Base-by-base conservation (phyloP, 2,888 invertebrate species). In the Brenthis ino region DNA sequence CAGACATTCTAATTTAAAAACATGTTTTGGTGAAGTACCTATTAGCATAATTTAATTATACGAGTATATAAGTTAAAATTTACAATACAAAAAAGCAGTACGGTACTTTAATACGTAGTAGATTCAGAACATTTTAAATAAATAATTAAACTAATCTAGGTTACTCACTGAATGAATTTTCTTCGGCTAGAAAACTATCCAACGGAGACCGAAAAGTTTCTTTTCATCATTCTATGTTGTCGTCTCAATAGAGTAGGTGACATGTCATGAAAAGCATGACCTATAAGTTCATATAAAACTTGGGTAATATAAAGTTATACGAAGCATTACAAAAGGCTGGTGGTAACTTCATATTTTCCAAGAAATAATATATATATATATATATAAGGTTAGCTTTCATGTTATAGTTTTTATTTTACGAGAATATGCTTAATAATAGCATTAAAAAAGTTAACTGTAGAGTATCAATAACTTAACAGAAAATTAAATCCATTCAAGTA, bases 261-360 rank as follows among this genome's bases (percentile, higher is more conserved):
- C 58, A 50, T 16, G 48, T 37, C 54, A 54, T 60, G 60, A 66
- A 66, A 66, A 55, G 60, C 48, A 54, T 60, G 66, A 66, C 66
- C 66, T 60, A 60, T 57, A 65, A 60, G 50, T 50, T 60, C 60
- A 60, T 60, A 50, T 66, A 50, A 66, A 60, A 66, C 66, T 66
- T 55, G 60, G 58, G 33, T 47, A 51, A 66, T 58, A 66, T 58
- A 43, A 65, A 57, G 50, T 51, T 50, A 57, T 65, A 53, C 43
- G 54, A 58, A 33, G 33, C 33, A 60, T 50, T 60, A 50, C 33
- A 60, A 60, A 60, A 60, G 50, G 33, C 60, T 60, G 50, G 48
- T 28, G 3, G 16, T 50, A 50, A 5, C 33, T 60, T 16, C 28
- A 60, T 60, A 28, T 50, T 33, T 60, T n/a, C 0, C n/a, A 28